Evolutionary conservation across 1,140 invertebrate species (phyloP), one percentile per base, ranked within the genome.

Genomic region (Atta cephalotes): DNA sequence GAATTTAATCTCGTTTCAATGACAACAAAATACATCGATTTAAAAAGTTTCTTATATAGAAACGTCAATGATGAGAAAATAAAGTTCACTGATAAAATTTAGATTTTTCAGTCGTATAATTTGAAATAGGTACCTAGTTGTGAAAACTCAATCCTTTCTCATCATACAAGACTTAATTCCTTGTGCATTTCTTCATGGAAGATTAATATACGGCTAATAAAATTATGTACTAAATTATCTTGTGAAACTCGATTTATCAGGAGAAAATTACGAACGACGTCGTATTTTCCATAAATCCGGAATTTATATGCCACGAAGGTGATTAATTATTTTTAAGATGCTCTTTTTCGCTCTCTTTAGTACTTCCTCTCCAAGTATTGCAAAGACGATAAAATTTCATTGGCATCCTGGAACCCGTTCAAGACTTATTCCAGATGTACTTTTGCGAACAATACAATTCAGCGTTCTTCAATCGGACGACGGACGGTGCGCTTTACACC

Each of bases 1-100:
- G 51, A 53, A 25, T 25, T 72, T 72, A 72, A 85, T 85, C 28
- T 28, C 45, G 74, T 65, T 85, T 78, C 49, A 65, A 85, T 28
- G 28, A 51, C 81, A 45, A 12, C 35, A 31, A 39, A 10, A 58
- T 18, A n/a, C 31, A n/a, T 12, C 58, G 66, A 58, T 58, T 58
- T 9, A 6, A 72, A 68, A 56, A 82, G 28, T 9, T 56, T 70
- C 9, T 14, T 6, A 7, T 4, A 5, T 9, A 21, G 31, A 51
- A 68, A 21, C 25, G 21, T 9, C 3, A 31, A 18, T 25, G n/a
- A 18, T 4, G n/a, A 25, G n/a, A 10, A 80, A 80, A 80, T 68
- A 31, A 49, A 70, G n/a, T 80, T 10, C 7, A 25, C 65, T 58
- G 45, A 80, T 12, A 45, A 77, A 77, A 39, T 53, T 35, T 53